These are phyloP conservation scores for Cyclophora albipunctata DNA, from an alignment of 2,888 invertebrate species.

Conservation along the genomic window DNA sequence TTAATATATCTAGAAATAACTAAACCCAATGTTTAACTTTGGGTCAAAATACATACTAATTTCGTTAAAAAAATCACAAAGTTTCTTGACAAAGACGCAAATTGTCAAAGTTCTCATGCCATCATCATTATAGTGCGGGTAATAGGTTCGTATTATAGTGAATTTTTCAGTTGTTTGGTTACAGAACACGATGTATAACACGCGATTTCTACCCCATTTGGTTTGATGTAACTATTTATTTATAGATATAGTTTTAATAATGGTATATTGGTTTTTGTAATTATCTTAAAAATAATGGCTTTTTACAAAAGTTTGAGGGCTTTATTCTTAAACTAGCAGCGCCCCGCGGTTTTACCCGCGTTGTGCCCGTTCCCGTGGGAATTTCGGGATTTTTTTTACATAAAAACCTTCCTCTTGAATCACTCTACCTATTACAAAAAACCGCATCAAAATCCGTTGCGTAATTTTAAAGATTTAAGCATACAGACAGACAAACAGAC, in stretches of 20 bases:
- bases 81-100: constrained; percentile 20
- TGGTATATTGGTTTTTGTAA: background rate
- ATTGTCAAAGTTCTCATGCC: constrained; percentile 59
- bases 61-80: background rate
- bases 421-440: too few relatives aligned
- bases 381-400: too few relatives aligned
- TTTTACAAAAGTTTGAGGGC: too few relatives aligned
- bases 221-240: constrained; percentile 11
- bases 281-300: too few relatives aligned
- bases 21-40: background rate
- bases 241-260: constrained; percentile 6
- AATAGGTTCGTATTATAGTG: constrained; percentile 59
- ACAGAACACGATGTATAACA: constrained; percentile 48
- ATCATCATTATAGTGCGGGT: constrained; percentile 57
- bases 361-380: too few relatives aligned
- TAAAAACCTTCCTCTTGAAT: too few relatives aligned
- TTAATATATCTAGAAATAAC: too few relatives aligned
- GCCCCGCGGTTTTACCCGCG: too few relatives aligned
- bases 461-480: too few relatives aligned
- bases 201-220: constrained; percentile 40
- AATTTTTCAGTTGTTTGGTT: constrained; percentile 66
- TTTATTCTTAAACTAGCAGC: too few relatives aligned
- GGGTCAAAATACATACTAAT: background rate
- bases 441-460: too few relatives aligned
- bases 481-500: too few relatives aligned